These are phyloP conservation scores for Eulemur coronatus DNA, from an alignment of 2,797 vertebrate genomes.

Conservation along the genomic window DNA sequence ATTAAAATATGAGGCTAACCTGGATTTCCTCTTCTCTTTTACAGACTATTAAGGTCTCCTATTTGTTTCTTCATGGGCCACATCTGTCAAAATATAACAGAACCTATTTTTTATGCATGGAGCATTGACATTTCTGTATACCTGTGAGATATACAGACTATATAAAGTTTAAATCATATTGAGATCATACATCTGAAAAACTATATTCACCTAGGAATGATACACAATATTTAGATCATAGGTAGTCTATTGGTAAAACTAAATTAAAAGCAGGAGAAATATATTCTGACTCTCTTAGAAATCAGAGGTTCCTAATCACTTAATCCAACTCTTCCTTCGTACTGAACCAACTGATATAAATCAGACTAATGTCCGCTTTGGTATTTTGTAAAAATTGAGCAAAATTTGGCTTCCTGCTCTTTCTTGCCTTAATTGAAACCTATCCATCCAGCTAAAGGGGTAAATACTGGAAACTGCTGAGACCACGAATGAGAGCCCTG, in stretches of 20 bases:
- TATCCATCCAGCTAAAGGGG: not conserved
- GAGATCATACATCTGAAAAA: not conserved
- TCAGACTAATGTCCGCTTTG: not conserved
- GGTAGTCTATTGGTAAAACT: not conserved
- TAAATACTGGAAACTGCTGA: not conserved
- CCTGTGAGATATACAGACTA: not conserved
- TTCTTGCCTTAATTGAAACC: not conserved
- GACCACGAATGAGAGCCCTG: not conserved
- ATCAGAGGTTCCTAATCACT: not conserved
- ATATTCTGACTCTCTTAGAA: not conserved
- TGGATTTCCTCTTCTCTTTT: not conserved
- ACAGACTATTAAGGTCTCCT: constrained; percentile 7
- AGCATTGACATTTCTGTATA: not conserved
- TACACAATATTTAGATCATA: not conserved
- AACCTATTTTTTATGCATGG: constrained; percentile 1
- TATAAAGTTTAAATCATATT: not conserved
- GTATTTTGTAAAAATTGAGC: not conserved
- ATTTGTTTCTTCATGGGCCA: not conserved
- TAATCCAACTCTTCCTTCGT: not conserved
- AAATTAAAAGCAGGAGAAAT: not conserved
- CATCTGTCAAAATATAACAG: not conserved
- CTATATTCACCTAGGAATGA: not conserved
- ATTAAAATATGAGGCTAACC: not conserved
- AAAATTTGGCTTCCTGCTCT: not conserved
- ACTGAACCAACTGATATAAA: not conserved